These are phyloP conservation scores for Patagioenas fasciata DNA, from an alignment of 2,113 vertebrate genomes.

Conservation along the genomic window DNA sequence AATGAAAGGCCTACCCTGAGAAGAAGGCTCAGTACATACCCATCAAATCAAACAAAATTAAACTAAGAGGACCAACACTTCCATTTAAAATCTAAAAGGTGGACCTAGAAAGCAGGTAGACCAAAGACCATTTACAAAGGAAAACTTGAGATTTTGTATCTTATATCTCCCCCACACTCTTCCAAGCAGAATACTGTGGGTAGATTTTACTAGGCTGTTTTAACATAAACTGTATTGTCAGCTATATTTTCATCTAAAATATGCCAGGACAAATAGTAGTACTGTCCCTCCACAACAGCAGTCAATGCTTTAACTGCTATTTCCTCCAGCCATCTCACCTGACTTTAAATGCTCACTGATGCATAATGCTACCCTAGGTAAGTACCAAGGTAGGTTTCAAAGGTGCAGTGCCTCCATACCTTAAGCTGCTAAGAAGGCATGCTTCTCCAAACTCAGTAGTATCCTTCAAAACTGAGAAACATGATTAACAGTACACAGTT, in stretches of 20 bases:
- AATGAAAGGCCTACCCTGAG: neutral
- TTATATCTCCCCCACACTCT: neutral
- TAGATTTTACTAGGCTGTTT: neutral
- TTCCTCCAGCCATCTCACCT: neutral
- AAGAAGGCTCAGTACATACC: neutral
- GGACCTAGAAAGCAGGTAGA: neutral
- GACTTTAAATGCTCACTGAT: neutral
- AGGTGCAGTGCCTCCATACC: neutral
- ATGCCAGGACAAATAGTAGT: neutral
- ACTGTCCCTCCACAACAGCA: neutral
- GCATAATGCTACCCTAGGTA: neutral
- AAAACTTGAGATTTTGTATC: neutral
- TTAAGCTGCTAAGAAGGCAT: neutral
- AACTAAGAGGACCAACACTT: neutral
- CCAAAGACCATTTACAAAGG: neutral
- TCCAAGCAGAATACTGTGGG: neutral
- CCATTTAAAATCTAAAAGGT: neutral
- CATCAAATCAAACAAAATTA: neutral
- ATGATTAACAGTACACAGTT: neutral
- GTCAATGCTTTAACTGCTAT: neutral
- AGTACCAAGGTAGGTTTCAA: neutral
- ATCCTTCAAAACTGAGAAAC: neutral
- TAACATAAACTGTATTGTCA: neutral
- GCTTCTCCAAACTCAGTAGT: neutral
- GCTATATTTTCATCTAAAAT: neutral